Evolutionary conservation across 2,888 invertebrate species (phyloP), one percentile per base, ranked within the genome.

Genomic region (Macrophya alboannulata): DNA sequence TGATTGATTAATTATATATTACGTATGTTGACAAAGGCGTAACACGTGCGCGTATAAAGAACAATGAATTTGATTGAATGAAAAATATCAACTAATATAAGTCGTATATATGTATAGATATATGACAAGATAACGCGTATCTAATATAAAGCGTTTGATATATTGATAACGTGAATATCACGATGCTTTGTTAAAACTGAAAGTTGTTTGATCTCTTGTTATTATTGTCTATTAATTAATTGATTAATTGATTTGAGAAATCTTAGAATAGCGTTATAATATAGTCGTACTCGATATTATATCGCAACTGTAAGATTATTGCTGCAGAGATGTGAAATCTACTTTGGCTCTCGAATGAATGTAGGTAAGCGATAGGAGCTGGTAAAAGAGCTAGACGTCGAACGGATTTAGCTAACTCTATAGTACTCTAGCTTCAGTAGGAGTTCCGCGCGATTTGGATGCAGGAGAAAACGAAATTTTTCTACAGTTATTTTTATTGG

Each of bases 261-360:
- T 55, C 12, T 62, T 62, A 37, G 0, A 68, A 68, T 15, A 37
- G 31, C 31, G 10, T 37, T n/a, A n/a, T n/a, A n/a, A 37, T 21
- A 45, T 12, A 21, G 45, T n/a, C n/a, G 21, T 21, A 74, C 43
- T 74, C 31, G 68, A 12, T 12, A 12, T 31, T 37, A 45, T 74
- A 45, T 74, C 45, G 72, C 45, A 45, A 45, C 45, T 21, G 4
- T 21, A 10, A 74, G 6, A 21, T 21, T 45, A 74, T 45, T 74
- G 45, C 45, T 21, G 72, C 45, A 45, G 72, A 74, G 72, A 74
- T 74, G 72, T 74, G 45, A 43, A 74, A 74, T 74, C 72, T 12
- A 74, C 72, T 74, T 74, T 9, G 72, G 12, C 72, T 74, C 72
- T 74, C 43, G 45, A 74, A 45, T 31, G 72, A 74, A 40, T 74